Percentiles rank a stretch among this genome's conserved stretches.
Evolutionary conservation across 2,888 invertebrate species (phyloP).

Genomic region (Molorchus minor): DNA sequence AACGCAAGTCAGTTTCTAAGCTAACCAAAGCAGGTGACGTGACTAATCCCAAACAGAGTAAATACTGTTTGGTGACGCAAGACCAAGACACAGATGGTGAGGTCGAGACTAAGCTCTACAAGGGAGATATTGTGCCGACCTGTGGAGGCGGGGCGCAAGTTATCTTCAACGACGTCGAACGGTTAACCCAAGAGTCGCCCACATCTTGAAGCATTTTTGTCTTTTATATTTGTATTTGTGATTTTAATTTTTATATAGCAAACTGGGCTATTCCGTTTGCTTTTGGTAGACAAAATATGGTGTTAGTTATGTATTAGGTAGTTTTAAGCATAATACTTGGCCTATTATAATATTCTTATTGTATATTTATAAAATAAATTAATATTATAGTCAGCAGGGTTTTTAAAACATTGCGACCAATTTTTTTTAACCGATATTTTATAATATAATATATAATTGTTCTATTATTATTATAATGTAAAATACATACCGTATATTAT

Average conservation of each 20-base stretch:
- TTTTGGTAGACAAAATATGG: too few species aligned
- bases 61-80: conserved; percentile 93
- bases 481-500: too few species aligned
- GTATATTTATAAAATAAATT: not conserved
- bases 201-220: conserved; percentile 50
- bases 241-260: not conserved
- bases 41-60: conserved; percentile 72
- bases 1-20: conserved; percentile 85
- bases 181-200: conserved; percentile 83
- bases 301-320: not conserved
- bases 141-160: conserved; percentile 95
- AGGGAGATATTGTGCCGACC: conserved; percentile 93
- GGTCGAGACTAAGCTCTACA: conserved; percentile 90
- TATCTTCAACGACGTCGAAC: conserved; percentile 94
- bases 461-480: too few species aligned
- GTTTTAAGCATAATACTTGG: not conserved
- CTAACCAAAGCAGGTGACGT: conserved; percentile 82
- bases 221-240: not conserved
- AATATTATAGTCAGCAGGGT: too few species aligned
- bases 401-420: not conserved
- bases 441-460: too few species aligned
- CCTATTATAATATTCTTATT: not conserved
- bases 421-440: too few species aligned
- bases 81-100: conserved; percentile 92
- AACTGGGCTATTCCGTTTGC: not conserved